These are phyloP conservation scores for Mastacembelus armatus DNA, from an alignment of 2,797 vertebrate species.

Conservation along the genomic window DNA sequence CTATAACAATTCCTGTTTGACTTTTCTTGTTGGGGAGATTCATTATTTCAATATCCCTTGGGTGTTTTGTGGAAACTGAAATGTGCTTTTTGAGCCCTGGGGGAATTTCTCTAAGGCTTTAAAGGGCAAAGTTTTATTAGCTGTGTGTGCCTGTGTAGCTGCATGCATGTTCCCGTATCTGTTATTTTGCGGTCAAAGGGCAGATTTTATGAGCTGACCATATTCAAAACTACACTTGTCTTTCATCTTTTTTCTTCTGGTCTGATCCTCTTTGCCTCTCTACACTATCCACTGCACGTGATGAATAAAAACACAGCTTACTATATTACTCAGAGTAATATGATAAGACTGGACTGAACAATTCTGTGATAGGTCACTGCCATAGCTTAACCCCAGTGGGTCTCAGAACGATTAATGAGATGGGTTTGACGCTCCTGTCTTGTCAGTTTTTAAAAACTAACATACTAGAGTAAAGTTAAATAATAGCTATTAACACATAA, in stretches of 20 bases:
- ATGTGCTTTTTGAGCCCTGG: constrained; percentile 70
- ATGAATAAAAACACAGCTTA: constrained; percentile 44
- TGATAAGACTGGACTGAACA: constrained; percentile 32
- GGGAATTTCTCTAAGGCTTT: constrained; percentile 68
- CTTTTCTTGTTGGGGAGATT: constrained; percentile 78
- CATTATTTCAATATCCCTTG: constrained; percentile 77
- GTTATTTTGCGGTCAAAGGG: constrained; percentile 37
- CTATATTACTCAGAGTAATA: constrained; percentile 29
- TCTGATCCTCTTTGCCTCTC: background rate
- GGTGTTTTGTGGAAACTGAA: constrained; percentile 81
- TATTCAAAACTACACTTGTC: constrained; percentile 16
- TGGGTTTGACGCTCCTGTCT: constrained; percentile 18
- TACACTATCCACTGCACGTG: constrained; percentile 6
- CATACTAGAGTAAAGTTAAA: too few species aligned
- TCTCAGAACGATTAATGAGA: constrained; percentile 32
- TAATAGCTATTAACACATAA: constrained; percentile 5
- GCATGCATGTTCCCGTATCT: constrained; percentile 8
- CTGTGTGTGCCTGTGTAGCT: constrained; percentile 4
- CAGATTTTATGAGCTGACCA: constrained; percentile 45
- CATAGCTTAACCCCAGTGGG: constrained; percentile 24
- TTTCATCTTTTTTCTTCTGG: constrained; percentile 20
- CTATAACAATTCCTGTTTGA: constrained; percentile 71
- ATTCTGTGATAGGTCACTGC: constrained; percentile 16
- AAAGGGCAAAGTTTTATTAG: constrained; percentile 68
- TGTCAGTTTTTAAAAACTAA: constrained; percentile 10